A percentile compares a stretch with the other conserved stretches of the same genome.
Conservation (phyloP, 1,140 invertebrate species). For the Propsilocerus akamusi region DNA sequence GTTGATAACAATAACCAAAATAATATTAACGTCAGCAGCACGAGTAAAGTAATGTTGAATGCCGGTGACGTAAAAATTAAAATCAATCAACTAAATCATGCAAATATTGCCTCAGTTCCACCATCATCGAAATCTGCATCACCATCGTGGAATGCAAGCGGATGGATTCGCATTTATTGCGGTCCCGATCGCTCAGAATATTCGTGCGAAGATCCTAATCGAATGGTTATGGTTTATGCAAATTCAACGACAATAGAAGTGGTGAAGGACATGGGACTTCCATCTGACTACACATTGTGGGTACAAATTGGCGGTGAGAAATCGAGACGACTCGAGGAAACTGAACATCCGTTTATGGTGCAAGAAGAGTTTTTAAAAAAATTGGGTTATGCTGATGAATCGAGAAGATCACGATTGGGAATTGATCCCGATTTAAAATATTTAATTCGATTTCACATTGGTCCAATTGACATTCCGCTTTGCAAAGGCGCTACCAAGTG, state of each 20-base stretch:
- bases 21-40: background rate
- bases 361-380: conserved; percentile 40
- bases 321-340: conserved; percentile 29
- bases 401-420: conserved; percentile 35
- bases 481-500: conserved; percentile 29
- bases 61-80: background rate
- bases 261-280: conserved; percentile 34
- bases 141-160: conserved; percentile 16
- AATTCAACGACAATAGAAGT: conserved; percentile 37
- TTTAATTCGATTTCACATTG: conserved; percentile 37
- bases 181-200: conserved; percentile 30
- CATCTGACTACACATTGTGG: conserved; percentile 36
- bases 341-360: conserved; percentile 35
- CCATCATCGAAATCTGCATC: background rate
- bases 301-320: conserved; percentile 38
- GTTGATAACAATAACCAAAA: background rate
- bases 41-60: background rate
- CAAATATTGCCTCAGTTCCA: background rate
- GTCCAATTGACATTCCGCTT: conserved; percentile 25
- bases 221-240: conserved; percentile 35
- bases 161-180: conserved; percentile 39
- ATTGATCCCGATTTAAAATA: conserved; percentile 43
- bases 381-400: conserved; percentile 34
- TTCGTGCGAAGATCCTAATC: conserved; percentile 21
- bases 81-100: background rate